Evolutionary conservation across 1,140 invertebrate species (phyloP), one percentile per base, ranked within the genome.

Genomic region (Thaumatotibia leucotreta): DNA sequence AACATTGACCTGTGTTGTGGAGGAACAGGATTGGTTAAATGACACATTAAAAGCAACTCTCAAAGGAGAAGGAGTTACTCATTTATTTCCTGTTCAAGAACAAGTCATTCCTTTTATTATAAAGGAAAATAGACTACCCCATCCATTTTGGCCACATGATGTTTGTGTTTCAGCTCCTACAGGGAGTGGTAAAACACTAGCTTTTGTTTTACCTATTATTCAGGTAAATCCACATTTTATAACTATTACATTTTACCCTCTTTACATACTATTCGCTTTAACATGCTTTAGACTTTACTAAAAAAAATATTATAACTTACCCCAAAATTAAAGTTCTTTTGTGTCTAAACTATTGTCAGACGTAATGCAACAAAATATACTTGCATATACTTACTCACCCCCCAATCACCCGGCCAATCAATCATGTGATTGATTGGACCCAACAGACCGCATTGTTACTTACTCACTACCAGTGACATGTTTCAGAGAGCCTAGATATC

Each of bases 151-250:
- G 86, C 95, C 96, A 0, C 93, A 94, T 72, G 98, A 99, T 88
- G 92, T 99, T n/a, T 99, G 98, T 92, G 96, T 99, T 33, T 98
- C 97, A 22, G 97, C 98, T 45, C 98, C 98, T 20, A 99, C 99
- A 11, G 99, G 98, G 9, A 99, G 97, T 93, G 98, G 98, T 8
- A 99, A 99, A 93, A 99, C 98, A 0, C 89, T 99, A 58, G 95
- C 97, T 4, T 99, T 97, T 93, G 97, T 97, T 67, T 89, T 99
- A 64, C 98, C 98, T 10, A 95, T 99, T 58, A 92, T 99, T 54
- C 97, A 99, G 89, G 92, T 93, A 79, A 70, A 86, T 35, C 76
- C 85, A 31, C 67, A 73, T 67, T 75, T 67, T 87, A 24, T 68
- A 39, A 64, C 54, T n/a, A 33, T 33, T 4, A 1, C 9, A 1